Percentiles rank a stretch among this genome's conserved stretches.
phyloP scores from a whole-genome alignment of 1,140 invertebrate species.

The Lepidurus couesii region DNA sequence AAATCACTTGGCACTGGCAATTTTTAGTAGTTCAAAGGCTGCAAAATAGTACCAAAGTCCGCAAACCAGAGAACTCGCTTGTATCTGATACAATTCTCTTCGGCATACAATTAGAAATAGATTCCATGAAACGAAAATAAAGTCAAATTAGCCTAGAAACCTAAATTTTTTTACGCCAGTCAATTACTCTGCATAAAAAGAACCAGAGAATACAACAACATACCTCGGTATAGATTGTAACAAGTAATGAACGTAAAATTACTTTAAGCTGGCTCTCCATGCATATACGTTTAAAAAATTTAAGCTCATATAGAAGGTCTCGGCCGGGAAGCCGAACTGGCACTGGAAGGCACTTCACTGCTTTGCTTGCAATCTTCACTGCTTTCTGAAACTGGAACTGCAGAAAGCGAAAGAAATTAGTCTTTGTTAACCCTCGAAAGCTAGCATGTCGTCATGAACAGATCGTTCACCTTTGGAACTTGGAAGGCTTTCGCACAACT shows the following conservation, averaged over 20 bases:
- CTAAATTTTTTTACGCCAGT: background rate
- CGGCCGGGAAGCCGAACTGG: background rate
- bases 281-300: background rate
- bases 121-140: background rate
- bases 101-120: background rate
- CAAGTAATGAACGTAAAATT: background rate
- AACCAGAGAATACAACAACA: background rate
- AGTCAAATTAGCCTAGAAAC: background rate
- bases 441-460: background rate
- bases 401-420: background rate
- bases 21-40: background rate
- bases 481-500: constrained; percentile 17
- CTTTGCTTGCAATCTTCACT: background rate
- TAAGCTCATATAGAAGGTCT: background rate
- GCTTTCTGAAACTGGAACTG: background rate
- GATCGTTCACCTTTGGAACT: constrained; percentile 5
- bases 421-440: too few species aligned
- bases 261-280: background rate
- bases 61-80: background rate
- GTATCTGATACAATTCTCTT: background rate
- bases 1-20: too few species aligned
- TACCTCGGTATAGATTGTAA: background rate
- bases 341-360: background rate
- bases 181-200: background rate
- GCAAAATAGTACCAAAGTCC: background rate